Base-by-base conservation (phyloP, 1,140 invertebrate genomes). In the Propsilocerus akamusi region DNA sequence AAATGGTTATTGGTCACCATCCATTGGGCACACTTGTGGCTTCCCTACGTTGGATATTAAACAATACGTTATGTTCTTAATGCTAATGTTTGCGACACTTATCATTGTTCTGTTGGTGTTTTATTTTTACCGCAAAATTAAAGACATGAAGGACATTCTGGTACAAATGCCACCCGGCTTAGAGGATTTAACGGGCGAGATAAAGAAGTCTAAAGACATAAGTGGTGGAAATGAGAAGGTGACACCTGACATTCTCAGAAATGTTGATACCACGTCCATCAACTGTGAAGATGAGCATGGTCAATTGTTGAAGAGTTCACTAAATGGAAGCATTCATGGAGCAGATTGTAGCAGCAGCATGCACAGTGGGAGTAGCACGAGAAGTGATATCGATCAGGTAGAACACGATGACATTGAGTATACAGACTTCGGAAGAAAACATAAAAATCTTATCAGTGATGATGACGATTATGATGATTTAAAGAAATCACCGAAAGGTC, bases 21-120 rank as follows among this genome's bases (percentile, higher is more conserved):
- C 46, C 8, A 17, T 17, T 17, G 34, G 34, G 26, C 12, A 26
- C 25, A 23, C 46, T 58, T 50, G 54, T 54, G 32, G 67, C 65
- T 56, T 49, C 59, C 24, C 70, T 70, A 11, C 60, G 64, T 41
- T 74, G 70, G 71, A 73, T 69, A 60, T 57, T 63, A 51, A 59
- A 5, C 58, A 12, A 59, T 53, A 55, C 59, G 62, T 24, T 56
- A 57, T 28, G 65, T 65, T 55, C 57, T 53, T 49, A 58, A 56
- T 48, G 22, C 11, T 25, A 10, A 17, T 48, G 25, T 10, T 51
- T 25, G 37, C 23, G 10, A 17, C 37, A 0, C n/a, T 53, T 46
- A 61, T 54, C 52, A 58, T 61, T 54, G 58, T 58, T 7, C 37
- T 65, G 11, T 59, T 59, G n/a, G 58, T 64, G 55, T 59, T 57